These are phyloP conservation scores for Pseudobourletiella spinata DNA, from an alignment of 1,140 invertebrate species.

Conservation along the genomic window DNA sequence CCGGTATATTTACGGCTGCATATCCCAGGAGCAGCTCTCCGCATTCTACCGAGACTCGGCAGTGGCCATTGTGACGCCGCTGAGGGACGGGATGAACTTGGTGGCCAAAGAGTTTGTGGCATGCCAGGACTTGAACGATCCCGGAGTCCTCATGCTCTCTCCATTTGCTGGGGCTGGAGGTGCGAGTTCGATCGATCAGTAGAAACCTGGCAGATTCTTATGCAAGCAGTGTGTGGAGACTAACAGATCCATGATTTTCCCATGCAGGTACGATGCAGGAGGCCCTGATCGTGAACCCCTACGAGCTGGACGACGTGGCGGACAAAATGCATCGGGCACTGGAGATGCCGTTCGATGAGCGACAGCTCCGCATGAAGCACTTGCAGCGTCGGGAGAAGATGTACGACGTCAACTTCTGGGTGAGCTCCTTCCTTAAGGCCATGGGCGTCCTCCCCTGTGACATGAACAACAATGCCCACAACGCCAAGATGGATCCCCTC, in stretches of 20 bases:
- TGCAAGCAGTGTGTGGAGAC: too few species aligned
- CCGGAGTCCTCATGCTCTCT: constrained; percentile 43
- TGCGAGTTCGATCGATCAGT: too few species aligned
- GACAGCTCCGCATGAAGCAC: constrained; percentile 42
- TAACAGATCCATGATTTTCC: too few species aligned
- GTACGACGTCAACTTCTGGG: constrained; percentile 42
- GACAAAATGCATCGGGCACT: constrained; percentile 42
- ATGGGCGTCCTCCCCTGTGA: constrained; percentile 37
- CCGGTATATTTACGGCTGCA: constrained; percentile 43
- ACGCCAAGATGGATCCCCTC: constrained; percentile 37
- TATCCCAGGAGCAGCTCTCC: constrained; percentile 41
- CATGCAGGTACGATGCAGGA: constrained; percentile 39
- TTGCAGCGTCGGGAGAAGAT: constrained; percentile 40
- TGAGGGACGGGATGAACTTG: constrained; percentile 46
- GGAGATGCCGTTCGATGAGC: constrained; percentile 42
- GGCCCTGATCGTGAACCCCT: constrained; percentile 44
- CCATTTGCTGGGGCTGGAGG: constrained; percentile 43
- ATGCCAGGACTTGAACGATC: constrained; percentile 41
- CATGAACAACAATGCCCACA: constrained; percentile 36
- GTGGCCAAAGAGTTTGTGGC: constrained; percentile 47
- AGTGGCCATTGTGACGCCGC: constrained; percentile 43
- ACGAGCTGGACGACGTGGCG: constrained; percentile 42
- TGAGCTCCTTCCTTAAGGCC: constrained; percentile 39
- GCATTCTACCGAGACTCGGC: constrained; percentile 43
- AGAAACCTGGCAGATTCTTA: too few species aligned